A percentile compares a stretch with the other conserved stretches of the same genome.
Evolutionary conservation across 2,888 invertebrate genomes (phyloP).

Genomic region (Plutella xylostella): DNA sequence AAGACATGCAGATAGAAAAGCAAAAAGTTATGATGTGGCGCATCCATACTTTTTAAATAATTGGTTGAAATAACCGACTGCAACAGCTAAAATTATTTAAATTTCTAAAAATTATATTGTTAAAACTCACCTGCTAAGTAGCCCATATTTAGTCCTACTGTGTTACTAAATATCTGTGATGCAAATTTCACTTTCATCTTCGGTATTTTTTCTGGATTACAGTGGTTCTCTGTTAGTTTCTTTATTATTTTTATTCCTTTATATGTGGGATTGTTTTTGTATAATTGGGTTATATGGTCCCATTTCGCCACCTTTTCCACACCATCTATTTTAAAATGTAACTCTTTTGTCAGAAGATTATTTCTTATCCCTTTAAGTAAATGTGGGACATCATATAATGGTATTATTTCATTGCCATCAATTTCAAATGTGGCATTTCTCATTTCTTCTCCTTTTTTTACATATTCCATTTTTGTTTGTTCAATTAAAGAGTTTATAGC

Average conservation of each 20-base stretch:
- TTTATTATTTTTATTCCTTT: conserved; percentile 13
- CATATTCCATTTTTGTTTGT: conserved; percentile 10
- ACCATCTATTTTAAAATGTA: conserved; percentile 7
- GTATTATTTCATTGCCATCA: conserved; percentile 12
- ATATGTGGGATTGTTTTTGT: conserved; percentile 10
- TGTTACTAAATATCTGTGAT: background rate
- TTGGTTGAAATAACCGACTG: too few relatives aligned
- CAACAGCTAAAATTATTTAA: too few relatives aligned
- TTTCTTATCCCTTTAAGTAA: conserved; percentile 17
- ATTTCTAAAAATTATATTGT: too few relatives aligned
- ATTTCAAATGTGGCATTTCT: conserved; percentile 7
- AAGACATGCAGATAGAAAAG: too few relatives aligned
- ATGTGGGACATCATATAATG: conserved; percentile 15
- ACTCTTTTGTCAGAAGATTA: conserved; percentile 14
- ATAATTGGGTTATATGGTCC: conserved; percentile 11
- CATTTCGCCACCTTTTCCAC: conserved; percentile 9
- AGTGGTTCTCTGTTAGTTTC: conserved; percentile 14
- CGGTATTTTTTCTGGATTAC: conserved; percentile 7
- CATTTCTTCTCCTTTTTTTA: conserved; percentile 7
- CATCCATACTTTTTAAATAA: too few relatives aligned
- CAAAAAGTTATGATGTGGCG: too few relatives aligned
- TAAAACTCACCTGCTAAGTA: background rate
- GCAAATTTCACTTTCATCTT: background rate
- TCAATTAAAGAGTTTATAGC: conserved; percentile 13
- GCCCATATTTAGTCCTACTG: background rate